Evolutionary conservation across 2,113 vertebrate genomes (phyloP).

Genomic region (Psammodynastes pulverulentus): DNA sequence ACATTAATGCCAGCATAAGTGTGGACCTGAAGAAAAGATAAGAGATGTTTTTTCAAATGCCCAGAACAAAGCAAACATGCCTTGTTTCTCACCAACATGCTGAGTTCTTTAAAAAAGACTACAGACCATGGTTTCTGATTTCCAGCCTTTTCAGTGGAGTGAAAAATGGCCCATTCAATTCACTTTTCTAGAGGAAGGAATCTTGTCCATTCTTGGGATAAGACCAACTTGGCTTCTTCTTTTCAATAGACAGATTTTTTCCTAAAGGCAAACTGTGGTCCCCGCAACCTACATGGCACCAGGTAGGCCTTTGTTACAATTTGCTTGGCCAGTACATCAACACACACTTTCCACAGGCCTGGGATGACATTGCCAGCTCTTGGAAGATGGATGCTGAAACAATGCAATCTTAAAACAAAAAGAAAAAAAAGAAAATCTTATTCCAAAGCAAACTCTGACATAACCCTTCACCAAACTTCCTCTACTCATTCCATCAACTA

Average conservation of each 20-base stretch:
- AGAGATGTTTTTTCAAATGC: not conserved
- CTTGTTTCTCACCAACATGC: too few species aligned
- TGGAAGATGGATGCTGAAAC: not conserved
- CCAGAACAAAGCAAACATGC: not conserved
- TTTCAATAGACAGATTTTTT: not conserved
- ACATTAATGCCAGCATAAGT: not conserved
- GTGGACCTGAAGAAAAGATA: not conserved
- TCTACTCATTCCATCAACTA: not conserved
- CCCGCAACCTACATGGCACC: not conserved
- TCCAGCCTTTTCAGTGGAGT: not conserved
- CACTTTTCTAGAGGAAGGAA: not conserved
- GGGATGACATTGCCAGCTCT: constrained; percentile 26
- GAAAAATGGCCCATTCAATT: not conserved
- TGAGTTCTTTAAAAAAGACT: not conserved
- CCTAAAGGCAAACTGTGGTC: not conserved
- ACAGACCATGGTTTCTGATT: not conserved
- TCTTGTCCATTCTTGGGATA: not conserved
- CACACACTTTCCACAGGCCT: not conserved
- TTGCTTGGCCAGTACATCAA: fast-evolving
- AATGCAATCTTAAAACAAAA: not conserved
- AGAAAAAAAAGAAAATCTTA: not conserved
- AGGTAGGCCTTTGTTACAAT: not conserved
- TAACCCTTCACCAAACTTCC: not conserved
- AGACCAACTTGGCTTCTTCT: not conserved
- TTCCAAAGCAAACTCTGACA: not conserved